Conservation (phyloP, 1,140 invertebrate species). For the Thaumatotibia leucotreta region DNA sequence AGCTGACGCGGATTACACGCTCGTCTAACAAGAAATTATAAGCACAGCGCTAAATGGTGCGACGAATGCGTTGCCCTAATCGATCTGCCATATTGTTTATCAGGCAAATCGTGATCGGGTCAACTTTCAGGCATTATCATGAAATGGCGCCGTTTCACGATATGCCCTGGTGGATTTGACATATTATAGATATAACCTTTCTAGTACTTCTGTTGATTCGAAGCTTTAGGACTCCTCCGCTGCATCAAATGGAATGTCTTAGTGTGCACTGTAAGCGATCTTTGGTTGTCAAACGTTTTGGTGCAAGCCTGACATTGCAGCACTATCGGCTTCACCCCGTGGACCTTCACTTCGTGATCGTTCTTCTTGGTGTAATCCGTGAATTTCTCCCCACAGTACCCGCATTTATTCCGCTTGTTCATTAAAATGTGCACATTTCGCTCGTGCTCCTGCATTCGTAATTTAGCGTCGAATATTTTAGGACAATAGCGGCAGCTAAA, state of each 20-base stretch:
- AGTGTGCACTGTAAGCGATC: conserved; percentile 40
- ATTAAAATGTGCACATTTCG: conserved; percentile 39
- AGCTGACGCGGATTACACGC: too few species aligned
- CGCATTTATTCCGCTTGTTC: conserved; percentile 49
- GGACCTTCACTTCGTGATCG: conserved; percentile 44
- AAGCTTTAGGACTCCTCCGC: conserved; percentile 5
- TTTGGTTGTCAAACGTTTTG: conserved; percentile 50
- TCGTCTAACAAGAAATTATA: too few species aligned
- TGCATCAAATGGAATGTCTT: conserved; percentile 46
- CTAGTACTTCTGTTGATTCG: too few species aligned
- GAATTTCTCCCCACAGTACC: conserved; percentile 55
- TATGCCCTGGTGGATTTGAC: too few species aligned
- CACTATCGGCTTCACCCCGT: conserved; percentile 38
- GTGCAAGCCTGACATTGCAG: conserved; percentile 50
- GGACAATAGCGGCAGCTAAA: conserved; percentile 42
- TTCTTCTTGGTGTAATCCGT: conserved; percentile 54
- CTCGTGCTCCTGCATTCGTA: conserved; percentile 49
- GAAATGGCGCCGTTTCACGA: too few species aligned
- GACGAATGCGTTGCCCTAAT: too few species aligned
- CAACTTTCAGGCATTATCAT: too few species aligned
- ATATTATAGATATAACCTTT: too few species aligned
- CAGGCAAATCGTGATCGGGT: too few species aligned
- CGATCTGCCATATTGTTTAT: too few species aligned
- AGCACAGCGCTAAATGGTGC: too few species aligned
- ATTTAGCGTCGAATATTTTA: conserved; percentile 44